Evolutionary conservation across 2,888 invertebrate species (phyloP), one percentile per base, ranked within the genome.

Genomic region (Melanostoma scalare): DNA sequence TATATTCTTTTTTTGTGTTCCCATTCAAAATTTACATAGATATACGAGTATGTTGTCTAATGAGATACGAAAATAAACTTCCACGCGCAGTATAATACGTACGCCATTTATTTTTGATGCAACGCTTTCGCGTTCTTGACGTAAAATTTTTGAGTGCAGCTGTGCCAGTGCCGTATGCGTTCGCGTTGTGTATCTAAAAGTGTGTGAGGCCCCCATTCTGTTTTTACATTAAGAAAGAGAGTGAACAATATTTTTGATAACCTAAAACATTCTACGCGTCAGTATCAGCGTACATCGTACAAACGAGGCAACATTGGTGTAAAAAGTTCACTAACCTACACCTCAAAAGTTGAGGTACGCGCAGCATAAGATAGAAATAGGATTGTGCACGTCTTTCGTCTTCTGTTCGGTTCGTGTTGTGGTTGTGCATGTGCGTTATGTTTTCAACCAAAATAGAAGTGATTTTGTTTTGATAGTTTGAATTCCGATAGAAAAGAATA

Each of bases 321-420:
- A 48, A 76, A 60, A 71, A 81, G 80, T 76, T 81, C 80, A 81
- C 71, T 76, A 81, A 81, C 80, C 80, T 69, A 81, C 58, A 69
- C 75, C 79, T 69, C 33, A 63, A 73, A 73, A 73, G 38, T 67
- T 38, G 53, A 52, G 71, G 55, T 50, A 71, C 48, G 6, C n/a
- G 44, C 10, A 55, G 42, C 20, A 20, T 40, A 53, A 33, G 36
- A 63, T 67, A 60, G 35, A 81, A 76, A 65, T 81, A 60, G 56
- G 48, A 58, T 58, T 75, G 53, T 44, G 46, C 42, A 38, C 8
- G 8, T 30, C 20, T 58, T 9, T 30, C 8, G 8, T 30, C 20
- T 58, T 9, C 33, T 53, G 76, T 31, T 53, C 52, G n/a, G 52
- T n/a, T 40, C 42, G 50, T 67, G 44, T 60, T 65, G 20, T 46